Evolutionary conservation across 2,113 vertebrate genomes (phyloP).

Genomic region (Hirundichthys speculiger): DNA sequence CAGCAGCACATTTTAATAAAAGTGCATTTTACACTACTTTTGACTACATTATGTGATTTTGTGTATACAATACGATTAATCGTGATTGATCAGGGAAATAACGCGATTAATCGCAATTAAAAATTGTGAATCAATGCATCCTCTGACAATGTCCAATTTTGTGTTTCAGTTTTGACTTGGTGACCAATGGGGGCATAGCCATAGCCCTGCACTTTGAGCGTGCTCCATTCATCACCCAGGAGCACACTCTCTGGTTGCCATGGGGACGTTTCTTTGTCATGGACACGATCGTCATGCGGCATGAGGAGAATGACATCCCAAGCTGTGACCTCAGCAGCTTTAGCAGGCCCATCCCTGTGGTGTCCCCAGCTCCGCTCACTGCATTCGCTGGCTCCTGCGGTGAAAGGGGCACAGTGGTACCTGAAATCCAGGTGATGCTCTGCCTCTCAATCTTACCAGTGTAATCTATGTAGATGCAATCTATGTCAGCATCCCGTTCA

Average conservation of each 20-base stretch:
- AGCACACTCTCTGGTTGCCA: constrained; percentile 95
- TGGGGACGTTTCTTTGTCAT: constrained; percentile 99
- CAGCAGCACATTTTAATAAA: too few relatives aligned
- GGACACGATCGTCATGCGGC: constrained; percentile 98
- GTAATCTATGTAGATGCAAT: constrained; percentile 19
- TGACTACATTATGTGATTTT: too few relatives aligned
- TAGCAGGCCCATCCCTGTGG: constrained; percentile 89
- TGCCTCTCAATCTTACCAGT: background rate
- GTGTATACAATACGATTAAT: too few relatives aligned
- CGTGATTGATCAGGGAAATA: too few relatives aligned
- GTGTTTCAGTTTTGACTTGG: constrained; percentile 91
- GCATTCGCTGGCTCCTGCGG: constrained; percentile 92
- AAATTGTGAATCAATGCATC: background rate
- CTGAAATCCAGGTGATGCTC: constrained; percentile 92
- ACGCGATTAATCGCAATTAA: too few relatives aligned
- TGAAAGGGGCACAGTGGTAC: constrained; percentile 89
- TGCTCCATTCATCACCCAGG: constrained; percentile 96
- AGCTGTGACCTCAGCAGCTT: constrained; percentile 98
- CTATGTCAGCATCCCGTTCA: constrained; percentile 29
- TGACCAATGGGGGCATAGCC: constrained; percentile 93
- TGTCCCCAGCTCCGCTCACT: constrained; percentile 91
- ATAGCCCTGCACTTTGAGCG: constrained; percentile 92
- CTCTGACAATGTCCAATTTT: constrained; percentile 30
- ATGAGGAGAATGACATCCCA: constrained; percentile 97
- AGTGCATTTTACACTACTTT: too few relatives aligned